Evolutionary conservation across 2,797 vertebrate species (phyloP).

Genomic region (Pipistrellus nathusii): DNA sequence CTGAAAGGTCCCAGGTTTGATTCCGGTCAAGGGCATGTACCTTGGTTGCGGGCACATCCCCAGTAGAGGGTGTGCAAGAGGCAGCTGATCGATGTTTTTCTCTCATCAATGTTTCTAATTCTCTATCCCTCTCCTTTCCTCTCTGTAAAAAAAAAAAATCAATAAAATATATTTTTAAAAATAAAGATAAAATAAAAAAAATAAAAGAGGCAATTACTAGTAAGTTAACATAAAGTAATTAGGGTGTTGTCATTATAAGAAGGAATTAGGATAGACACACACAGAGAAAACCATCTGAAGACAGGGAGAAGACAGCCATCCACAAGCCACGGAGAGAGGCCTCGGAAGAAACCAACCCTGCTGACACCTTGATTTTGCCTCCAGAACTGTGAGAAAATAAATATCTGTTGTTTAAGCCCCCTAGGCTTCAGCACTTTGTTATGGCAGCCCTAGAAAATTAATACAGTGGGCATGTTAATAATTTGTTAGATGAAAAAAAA

Average conservation of each 20-base stretch:
- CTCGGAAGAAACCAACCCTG: background rate
- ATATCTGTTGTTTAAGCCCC: background rate
- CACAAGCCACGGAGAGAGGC: background rate
- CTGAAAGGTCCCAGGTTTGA: too few species aligned
- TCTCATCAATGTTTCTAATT: too few species aligned
- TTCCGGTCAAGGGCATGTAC: too few species aligned
- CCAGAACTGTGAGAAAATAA: background rate
- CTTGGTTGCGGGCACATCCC: too few species aligned
- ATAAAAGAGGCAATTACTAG: background rate
- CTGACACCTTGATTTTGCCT: background rate
- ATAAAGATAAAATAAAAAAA: too few species aligned
- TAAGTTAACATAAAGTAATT: background rate
- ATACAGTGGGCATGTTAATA: too few species aligned
- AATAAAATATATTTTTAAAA: too few species aligned
- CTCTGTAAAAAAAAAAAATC: too few species aligned
- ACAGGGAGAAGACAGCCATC: background rate
- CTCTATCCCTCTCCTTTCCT: too few species aligned
- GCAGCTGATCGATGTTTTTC: too few species aligned
- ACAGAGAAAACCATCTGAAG: background rate
- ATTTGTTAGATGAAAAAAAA: background rate
- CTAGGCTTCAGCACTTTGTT: too few species aligned
- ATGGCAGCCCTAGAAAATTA: background rate
- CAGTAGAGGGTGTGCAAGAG: too few species aligned
- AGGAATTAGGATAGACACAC: background rate
- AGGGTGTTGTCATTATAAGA: background rate